These are phyloP conservation scores for Metacarcinus magister DNA, from an alignment of 2,888 invertebrate species.

Conservation along the genomic window DNA sequence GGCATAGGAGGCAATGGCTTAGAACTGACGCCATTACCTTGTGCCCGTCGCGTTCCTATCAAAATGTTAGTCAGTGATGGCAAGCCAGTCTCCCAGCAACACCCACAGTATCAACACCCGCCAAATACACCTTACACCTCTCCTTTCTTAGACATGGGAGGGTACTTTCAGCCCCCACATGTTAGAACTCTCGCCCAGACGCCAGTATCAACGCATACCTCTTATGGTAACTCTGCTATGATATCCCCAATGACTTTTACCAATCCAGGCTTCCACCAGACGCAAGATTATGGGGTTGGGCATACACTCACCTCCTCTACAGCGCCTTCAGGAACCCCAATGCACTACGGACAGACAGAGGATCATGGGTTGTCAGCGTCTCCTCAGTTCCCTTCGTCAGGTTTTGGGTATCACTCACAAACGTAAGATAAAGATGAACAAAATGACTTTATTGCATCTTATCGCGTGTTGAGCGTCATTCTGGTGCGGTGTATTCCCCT, in stretches of 20 bases:
- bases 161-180: constrained; percentile 47
- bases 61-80: constrained; percentile 97
- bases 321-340: too few relatives aligned
- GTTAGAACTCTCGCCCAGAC: not conserved
- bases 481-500: not conserved
- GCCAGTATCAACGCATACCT: not conserved
- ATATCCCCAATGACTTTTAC: not conserved
- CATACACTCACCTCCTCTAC: not conserved
- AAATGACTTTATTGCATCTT: too few relatives aligned
- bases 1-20: constrained; percentile 89
- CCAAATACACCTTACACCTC: constrained; percentile 5
- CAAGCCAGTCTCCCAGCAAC: constrained; percentile 89
- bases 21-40: constrained; percentile 88
- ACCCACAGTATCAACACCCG: constrained; percentile 23
- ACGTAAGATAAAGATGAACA: not conserved
- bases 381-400: not conserved
- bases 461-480: too few relatives aligned
- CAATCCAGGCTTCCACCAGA: not conserved
- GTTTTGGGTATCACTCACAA: not conserved
- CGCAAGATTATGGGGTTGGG: not conserved
- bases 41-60: constrained; percentile 96
- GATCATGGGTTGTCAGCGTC: not conserved
- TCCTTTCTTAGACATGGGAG: constrained; percentile 68
- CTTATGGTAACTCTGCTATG: not conserved
- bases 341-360: not conserved